Percentiles rank a stretch among this genome's conserved stretches.
Conservation (phyloP, 1,140 invertebrate species). For the Epicauta chinensis region DNA sequence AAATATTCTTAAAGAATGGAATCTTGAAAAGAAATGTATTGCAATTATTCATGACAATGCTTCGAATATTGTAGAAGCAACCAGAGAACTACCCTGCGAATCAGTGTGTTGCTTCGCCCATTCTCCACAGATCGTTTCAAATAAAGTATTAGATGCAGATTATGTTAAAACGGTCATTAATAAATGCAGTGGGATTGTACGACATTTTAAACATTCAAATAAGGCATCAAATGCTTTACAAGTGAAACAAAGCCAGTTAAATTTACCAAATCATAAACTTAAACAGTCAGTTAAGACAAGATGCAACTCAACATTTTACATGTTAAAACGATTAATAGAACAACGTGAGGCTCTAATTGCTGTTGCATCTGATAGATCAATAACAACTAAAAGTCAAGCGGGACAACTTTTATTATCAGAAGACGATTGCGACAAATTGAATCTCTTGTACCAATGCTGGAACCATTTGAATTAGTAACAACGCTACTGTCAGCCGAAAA, state of each 20-base stretch:
- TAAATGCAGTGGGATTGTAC: not conserved
- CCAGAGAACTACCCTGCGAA: no score
- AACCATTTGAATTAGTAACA: constrained; percentile 18
- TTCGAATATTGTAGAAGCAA: no score
- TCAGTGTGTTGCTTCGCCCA: no score
- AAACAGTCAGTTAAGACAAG: not conserved
- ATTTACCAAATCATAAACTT: not conserved
- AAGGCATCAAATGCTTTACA: not conserved
- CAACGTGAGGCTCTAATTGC: constrained; percentile 11
- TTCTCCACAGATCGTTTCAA: no score
- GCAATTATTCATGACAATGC: no score
- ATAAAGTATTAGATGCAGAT: no score
- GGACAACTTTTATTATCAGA: not conserved
- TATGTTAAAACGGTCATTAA: not conserved
- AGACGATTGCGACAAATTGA: constrained; percentile 12
- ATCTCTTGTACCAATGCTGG: constrained; percentile 8
- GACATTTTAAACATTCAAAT: not conserved
- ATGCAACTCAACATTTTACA: constrained; percentile 16
- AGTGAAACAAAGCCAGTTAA: not conserved
- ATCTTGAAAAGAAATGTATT: no score
- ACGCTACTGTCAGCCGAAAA: constrained; percentile 8
- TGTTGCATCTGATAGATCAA: not conserved
- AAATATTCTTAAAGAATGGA: no score
- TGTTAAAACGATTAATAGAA: constrained; percentile 16
- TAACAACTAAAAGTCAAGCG: not conserved